These are phyloP conservation scores for Hemistola chrysoprasaria DNA, from an alignment of 2,888 invertebrate species.

Conservation along the genomic window DNA sequence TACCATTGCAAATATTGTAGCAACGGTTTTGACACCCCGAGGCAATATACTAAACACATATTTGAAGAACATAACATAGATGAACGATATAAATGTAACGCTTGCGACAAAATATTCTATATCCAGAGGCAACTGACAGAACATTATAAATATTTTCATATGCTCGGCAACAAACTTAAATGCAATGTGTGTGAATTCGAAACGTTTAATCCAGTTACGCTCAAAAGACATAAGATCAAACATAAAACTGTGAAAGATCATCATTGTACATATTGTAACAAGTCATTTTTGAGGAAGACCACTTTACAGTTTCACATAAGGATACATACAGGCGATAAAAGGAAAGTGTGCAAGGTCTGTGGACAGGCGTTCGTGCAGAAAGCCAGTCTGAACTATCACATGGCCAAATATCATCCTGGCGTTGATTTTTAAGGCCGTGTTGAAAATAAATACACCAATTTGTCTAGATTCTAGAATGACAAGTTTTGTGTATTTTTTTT, in stretches of 20 bases:
- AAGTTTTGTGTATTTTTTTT: no score
- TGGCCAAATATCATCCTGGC: constrained; percentile 67
- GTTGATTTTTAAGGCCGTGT: constrained; percentile 45
- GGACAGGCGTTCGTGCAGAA: constrained; percentile 71
- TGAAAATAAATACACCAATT: no score
- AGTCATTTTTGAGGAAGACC: constrained; percentile 60
- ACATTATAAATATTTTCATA: constrained; percentile 64
- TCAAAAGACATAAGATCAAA: constrained; percentile 61
- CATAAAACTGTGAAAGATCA: constrained; percentile 65
- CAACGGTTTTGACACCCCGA: not conserved
- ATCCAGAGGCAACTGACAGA: constrained; percentile 48
- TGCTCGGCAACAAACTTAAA: constrained; percentile 58
- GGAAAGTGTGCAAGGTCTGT: constrained; percentile 60
- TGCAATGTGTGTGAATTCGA: constrained; percentile 63
- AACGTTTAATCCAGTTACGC: constrained; percentile 41
- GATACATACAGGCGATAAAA: constrained; percentile 65
- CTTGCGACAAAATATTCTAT: constrained; percentile 59
- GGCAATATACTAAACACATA: constrained; percentile 39
- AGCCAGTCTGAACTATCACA: constrained; percentile 69
- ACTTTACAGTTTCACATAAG: constrained; percentile 57
- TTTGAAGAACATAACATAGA: constrained; percentile 54
- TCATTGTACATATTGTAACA: constrained; percentile 66
- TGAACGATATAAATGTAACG: constrained; percentile 57
- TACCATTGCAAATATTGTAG: not conserved
- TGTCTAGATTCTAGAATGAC: no score